A percentile compares a stretch with the other conserved stretches of the same genome.
phyloP scores from a whole-genome alignment of 2,797 vertebrate genomes.

The Dicrostonyx torquatus region DNA sequence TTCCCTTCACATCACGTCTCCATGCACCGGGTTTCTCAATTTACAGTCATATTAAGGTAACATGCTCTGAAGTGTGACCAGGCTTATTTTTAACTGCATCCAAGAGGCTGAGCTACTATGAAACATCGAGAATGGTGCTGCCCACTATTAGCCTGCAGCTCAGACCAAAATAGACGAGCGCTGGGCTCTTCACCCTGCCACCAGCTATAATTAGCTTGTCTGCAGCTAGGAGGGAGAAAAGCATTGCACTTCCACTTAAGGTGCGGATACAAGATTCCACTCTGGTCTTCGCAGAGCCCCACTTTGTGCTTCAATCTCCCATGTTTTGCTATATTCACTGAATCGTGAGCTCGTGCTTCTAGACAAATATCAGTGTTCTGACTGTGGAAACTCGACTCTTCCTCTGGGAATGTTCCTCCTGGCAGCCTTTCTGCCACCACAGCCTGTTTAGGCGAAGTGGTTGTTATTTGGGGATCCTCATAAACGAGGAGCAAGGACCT shows the following conservation, averaged over 20 bases:
- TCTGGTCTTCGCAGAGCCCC: conserved; percentile 5
- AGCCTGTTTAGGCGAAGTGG: conserved; percentile 6
- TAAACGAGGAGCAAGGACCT: not conserved
- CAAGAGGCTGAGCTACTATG: conserved; percentile 67
- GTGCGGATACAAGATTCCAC: conserved; percentile 42
- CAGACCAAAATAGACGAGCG: conserved; percentile 74
- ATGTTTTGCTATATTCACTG: not conserved
- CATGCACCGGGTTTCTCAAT: not conserved
- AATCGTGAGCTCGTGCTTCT: not conserved
- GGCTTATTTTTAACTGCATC: conserved; percentile 77
- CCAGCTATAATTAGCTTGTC: conserved; percentile 82
- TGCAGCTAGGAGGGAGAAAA: conserved; percentile 68
- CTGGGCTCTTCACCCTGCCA: conserved; percentile 75
- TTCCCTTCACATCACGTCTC: conserved; percentile 5
- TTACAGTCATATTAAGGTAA: conserved; percentile 46
- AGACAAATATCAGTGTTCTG: not conserved
- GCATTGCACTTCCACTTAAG: conserved; percentile 62
- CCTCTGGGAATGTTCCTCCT: conserved; percentile 33
- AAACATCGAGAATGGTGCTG: conserved; percentile 63
- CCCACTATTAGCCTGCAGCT: conserved; percentile 38
- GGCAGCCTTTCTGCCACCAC: conserved; percentile 26
- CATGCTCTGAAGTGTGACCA: conserved; percentile 17
- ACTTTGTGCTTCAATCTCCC: not conserved
- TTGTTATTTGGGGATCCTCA: not conserved
- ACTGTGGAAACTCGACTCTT: conserved; percentile 15